A percentile compares a stretch with the other conserved stretches of the same genome.
These are phyloP conservation scores for Equus przewalskii DNA, from an alignment of 2,113 vertebrate genomes.

Conservation along the genomic window DNA sequence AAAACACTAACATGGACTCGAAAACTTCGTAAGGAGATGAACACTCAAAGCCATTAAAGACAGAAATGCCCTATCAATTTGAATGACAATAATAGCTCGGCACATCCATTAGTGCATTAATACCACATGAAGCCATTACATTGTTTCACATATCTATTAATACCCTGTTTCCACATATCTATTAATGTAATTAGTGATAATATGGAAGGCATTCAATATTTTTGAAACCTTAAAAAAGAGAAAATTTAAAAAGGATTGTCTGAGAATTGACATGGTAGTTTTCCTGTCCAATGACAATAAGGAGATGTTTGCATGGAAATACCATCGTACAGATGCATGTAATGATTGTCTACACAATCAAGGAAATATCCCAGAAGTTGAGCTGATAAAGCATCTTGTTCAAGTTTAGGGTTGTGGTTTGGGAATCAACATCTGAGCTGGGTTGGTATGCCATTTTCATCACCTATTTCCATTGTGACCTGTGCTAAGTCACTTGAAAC, in stretches of 20 bases:
- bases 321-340: too few species aligned
- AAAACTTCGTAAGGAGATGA: slow-evolving; percentile 60
- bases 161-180: slow-evolving; percentile 77
- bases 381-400: neutral
- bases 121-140: slow-evolving; percentile 79
- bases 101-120: slow-evolving; percentile 85
- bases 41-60: slow-evolving; percentile 72
- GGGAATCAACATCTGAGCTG: neutral
- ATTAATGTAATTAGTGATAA: slow-evolving; percentile 79
- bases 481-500: neutral
- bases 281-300: neutral
- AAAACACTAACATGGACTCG: slow-evolving; percentile 61
- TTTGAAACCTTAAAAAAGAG: slow-evolving; percentile 59
- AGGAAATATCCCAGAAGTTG: neutral
- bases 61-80: slow-evolving; percentile 75
- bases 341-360: neutral
- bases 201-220: slow-evolving; percentile 68
- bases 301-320: neutral
- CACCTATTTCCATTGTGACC: neutral
- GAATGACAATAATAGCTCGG: slow-evolving; percentile 79
- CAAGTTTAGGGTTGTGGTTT: neutral
- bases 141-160: slow-evolving; percentile 81
- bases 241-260: neutral
- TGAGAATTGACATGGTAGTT: neutral
- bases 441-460: neutral